Evolutionary conservation across 2,797 vertebrate species (phyloP), one percentile per base, ranked within the genome.

Genomic region (Falco concolor): DNA sequence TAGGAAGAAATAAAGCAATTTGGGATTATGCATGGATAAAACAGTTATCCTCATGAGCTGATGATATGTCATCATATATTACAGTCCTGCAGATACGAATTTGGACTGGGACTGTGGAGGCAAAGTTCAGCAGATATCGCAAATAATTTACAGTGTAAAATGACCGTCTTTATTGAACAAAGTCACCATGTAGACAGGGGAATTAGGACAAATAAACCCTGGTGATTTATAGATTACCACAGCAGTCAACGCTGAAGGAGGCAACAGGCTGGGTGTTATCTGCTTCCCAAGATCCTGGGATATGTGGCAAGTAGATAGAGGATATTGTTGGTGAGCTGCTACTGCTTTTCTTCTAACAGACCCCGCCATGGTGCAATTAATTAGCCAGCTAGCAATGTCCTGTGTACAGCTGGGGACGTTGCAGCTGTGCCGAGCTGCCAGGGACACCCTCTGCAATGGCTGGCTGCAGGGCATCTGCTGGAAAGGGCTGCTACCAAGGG

Each of bases 1-100:
- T 90, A 90, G 64, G 77, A 96, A 94, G 83, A 83, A 95, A 83
- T 49, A 92, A 32, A 93, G 64, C 83, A 87, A 52, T 89, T 91
- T 90, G 70, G 90, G 84, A 96, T 95, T 94, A 89, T 36, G 27
- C 21, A 56, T 1, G 80, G 85, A 91, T 96, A 93, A 93, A 96
- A 42, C 42, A 56, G 56, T 61, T 96, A 92, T 80, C 53, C 78
- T 85, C 72, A 34, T 11, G 56, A 74, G 56, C 34, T 85, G 89
- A 74, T n/a, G 74, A 36, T 68, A 89, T 50, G 81, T 91, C 92
- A 96, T 53, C 80, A 42, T 85, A 45, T 52, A 87, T 90, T 83
- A 92, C 45, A 72, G 13, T 56, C 60, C 52, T 1, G 6, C 2
- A 6, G 86, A 76, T 90, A 74, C 25, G 84, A 92, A 70, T 70